A percentile compares a stretch with the other conserved stretches of the same genome.
phyloP scores from a whole-genome alignment of 2,797 vertebrate species.

The Protonibea diacanthus region DNA sequence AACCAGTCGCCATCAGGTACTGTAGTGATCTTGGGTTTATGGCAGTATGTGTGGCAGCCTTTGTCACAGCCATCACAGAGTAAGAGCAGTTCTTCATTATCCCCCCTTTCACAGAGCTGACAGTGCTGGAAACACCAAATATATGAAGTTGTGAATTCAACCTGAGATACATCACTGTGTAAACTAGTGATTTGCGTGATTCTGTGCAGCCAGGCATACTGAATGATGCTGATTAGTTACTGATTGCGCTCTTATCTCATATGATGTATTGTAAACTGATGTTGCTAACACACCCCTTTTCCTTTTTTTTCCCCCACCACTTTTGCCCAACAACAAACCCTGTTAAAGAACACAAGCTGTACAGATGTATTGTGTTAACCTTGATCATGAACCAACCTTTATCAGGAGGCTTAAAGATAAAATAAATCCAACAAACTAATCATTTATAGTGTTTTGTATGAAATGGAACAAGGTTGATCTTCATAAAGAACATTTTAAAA shows the following conservation, averaged over 20 bases:
- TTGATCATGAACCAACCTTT: background rate
- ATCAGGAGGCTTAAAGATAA: background rate
- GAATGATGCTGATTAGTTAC: background rate
- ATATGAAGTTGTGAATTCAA: slow-evolving; percentile 26
- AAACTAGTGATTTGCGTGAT: background rate
- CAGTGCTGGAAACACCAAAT: slow-evolving; percentile 89
- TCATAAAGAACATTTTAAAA: background rate
- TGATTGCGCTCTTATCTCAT: slow-evolving; percentile 3
- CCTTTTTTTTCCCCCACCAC: background rate
- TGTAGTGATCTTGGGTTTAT: slow-evolving; percentile 93
- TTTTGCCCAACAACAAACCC: background rate
- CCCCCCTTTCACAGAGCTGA: slow-evolving; percentile 95
- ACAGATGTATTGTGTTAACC: background rate
- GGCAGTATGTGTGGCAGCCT: slow-evolving; percentile 98
- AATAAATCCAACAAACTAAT: slow-evolving; percentile 1
- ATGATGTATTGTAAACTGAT: background rate
- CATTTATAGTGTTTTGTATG: background rate
- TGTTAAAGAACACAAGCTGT: background rate
- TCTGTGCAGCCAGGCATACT: background rate
- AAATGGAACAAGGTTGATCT: slow-evolving; percentile 1
- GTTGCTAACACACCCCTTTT: background rate
- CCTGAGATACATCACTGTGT: background rate
- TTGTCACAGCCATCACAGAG: slow-evolving; percentile 98
- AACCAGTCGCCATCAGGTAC: slow-evolving; percentile 98
- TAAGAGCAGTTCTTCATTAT: slow-evolving; percentile 95